These are phyloP conservation scores for Taenaris catops DNA, from an alignment of 2,888 invertebrate genomes.

Conservation along the genomic window DNA sequence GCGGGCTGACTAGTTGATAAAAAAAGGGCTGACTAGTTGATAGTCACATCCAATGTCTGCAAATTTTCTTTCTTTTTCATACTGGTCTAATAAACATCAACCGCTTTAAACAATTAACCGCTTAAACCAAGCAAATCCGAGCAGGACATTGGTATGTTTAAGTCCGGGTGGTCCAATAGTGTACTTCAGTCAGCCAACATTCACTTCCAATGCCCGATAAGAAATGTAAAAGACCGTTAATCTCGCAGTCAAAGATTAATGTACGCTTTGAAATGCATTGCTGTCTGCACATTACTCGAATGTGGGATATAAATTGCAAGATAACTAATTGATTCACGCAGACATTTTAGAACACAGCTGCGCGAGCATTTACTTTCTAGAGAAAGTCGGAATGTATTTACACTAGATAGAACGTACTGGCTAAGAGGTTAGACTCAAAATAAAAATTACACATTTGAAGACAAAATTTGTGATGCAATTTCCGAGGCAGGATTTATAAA, in stretches of 20 bases:
- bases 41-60: too few relatives aligned
- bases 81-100: too few relatives aligned
- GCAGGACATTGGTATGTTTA: too few relatives aligned
- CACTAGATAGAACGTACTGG: constrained; percentile 13
- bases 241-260: constrained; percentile 8
- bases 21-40: too few relatives aligned
- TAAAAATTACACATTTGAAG: constrained; percentile 3
- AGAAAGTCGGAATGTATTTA: constrained; percentile 26
- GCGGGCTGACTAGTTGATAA: too few relatives aligned
- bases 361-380: constrained; percentile 28
- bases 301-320: constrained; percentile 24
- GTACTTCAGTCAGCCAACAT: too few relatives aligned
- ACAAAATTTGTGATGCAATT: too few relatives aligned
- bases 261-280: constrained; percentile 5
- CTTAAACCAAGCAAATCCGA: neutral
- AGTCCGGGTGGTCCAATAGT: too few relatives aligned
- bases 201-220: neutral
- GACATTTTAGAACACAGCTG: constrained; percentile 26
- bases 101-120: too few relatives aligned
- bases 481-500: too few relatives aligned
- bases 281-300: constrained; percentile 11
- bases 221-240: neutral
- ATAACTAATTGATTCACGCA: constrained; percentile 27
- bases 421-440: constrained; percentile 17
- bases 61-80: too few relatives aligned